A percentile compares a stretch with the other conserved stretches of the same genome.
Conservation (phyloP, 2,888 invertebrate species). For the Balanococcus diminutus region DNA sequence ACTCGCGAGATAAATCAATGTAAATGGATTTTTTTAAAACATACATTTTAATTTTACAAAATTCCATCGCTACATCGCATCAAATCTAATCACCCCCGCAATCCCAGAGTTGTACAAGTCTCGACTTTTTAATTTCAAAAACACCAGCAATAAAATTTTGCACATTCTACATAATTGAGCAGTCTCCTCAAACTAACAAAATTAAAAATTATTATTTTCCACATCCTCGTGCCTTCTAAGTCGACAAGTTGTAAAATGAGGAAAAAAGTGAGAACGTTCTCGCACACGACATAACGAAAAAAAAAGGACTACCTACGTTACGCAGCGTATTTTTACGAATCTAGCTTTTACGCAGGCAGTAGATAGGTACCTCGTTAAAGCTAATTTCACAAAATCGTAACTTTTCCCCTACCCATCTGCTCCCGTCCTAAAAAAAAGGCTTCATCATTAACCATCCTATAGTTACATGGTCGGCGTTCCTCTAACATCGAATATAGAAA, state of each 20-base stretch:
- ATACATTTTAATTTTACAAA: too few relatives aligned
- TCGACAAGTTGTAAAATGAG: background rate
- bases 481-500: background rate
- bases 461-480: background rate
- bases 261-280: background rate
- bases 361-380: background rate
- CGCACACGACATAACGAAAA: background rate
- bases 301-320: background rate
- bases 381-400: conserved; percentile 1
- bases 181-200: too few relatives aligned
- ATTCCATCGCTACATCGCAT: too few relatives aligned
- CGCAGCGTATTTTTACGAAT: background rate
- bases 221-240: background rate
- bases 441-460: conserved; percentile 17
- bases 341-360: background rate
- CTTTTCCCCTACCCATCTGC: background rate
- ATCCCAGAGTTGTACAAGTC: too few relatives aligned
- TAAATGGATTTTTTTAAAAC: too few relatives aligned
- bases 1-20: too few relatives aligned
- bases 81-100: too few relatives aligned
- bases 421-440: background rate
- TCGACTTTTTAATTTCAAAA: too few relatives aligned
- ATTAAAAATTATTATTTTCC: conserved; percentile 38
- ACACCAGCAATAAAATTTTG: too few relatives aligned
- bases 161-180: too few relatives aligned